Conservation (phyloP, 1,140 invertebrate species). For the Phortica variegata region DNA sequence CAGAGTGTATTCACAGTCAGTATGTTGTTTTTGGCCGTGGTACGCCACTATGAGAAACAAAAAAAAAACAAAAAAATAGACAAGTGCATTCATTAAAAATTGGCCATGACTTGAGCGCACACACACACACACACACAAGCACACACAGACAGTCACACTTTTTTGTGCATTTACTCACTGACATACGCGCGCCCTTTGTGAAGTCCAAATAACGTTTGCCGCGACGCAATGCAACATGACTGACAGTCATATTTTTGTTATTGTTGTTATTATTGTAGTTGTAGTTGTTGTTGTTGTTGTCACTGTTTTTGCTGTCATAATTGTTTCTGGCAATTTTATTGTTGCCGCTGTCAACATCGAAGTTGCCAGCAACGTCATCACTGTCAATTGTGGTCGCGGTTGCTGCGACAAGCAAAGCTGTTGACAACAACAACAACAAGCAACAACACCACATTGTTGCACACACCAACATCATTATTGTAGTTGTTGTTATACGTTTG, state of each 20-base stretch:
- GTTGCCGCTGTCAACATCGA: constrained; percentile 9
- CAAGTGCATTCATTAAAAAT: background rate
- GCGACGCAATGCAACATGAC: constrained; percentile 25
- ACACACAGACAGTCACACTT: background rate
- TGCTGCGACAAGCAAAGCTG: too few relatives aligned
- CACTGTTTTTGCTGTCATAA: background rate
- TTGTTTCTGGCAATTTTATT: background rate
- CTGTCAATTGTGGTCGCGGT: background rate
- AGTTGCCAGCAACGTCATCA: constrained; percentile 15
- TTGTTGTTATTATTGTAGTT: constrained; percentile 4
- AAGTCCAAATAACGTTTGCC: constrained; percentile 38
- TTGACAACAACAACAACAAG: too few relatives aligned
- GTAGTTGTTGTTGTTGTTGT: constrained; percentile 5
- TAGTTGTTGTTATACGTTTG: too few relatives aligned
- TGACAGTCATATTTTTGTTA: constrained; percentile 25
- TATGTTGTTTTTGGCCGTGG: constrained; percentile 60
- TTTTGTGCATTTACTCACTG: constrained; percentile 17
- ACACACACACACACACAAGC: constrained; percentile 11
- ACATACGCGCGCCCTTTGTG: constrained; percentile 41
- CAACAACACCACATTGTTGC: constrained; percentile 1
- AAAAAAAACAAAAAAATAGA: background rate
- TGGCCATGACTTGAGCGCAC: background rate
- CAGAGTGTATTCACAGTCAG: constrained; percentile 59
- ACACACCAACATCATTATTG: background rate
- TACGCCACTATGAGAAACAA: constrained; percentile 54